Percentiles rank a stretch among this genome's conserved stretches.
These are phyloP conservation scores for Porites lobata DNA, from an alignment of 92 coral and sea anemone species.

Conservation along the genomic window DNA sequence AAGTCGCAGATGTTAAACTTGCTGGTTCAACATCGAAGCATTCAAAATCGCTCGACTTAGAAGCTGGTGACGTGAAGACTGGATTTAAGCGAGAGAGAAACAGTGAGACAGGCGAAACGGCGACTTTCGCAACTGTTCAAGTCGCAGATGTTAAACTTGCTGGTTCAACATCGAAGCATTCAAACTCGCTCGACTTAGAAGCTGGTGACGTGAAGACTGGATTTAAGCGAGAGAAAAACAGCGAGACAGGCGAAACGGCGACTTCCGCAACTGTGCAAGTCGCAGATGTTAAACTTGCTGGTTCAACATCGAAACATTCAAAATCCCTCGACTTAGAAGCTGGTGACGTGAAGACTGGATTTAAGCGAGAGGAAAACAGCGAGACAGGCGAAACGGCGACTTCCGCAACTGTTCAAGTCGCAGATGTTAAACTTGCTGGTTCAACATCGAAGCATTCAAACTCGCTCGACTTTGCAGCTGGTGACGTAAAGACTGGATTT, in stretches of 20 bases:
- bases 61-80: conserved; percentile 19
- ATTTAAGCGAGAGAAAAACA: conserved; percentile 18
- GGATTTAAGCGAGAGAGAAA: conserved; percentile 22
- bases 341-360: conserved; percentile 25
- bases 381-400: conserved; percentile 14
- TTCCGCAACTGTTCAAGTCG: conserved; percentile 19
- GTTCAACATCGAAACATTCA: conserved; percentile 17
- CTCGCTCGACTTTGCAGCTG: conserved; percentile 26
- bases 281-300: conserved; percentile 7
- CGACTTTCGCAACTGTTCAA: conserved; percentile 11
- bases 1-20: conserved; percentile 26
- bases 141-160: conserved; percentile 26
- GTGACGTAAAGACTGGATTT: conserved; percentile 20
- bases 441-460: conserved; percentile 8
- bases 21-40: conserved; percentile 23
- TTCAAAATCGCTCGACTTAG: conserved; percentile 15
- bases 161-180: conserved; percentile 20
- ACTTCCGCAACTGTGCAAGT: conserved; percentile 22
- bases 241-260: not conserved
- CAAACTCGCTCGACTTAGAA: conserved; percentile 12
- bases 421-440: conserved; percentile 22
- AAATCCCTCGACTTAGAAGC: conserved; percentile 8
- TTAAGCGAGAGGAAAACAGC: conserved; percentile 21
- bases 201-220: conserved; percentile 24
- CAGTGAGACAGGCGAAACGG: conserved; percentile 5